These are phyloP conservation scores for Atlantisia rogersi DNA, from an alignment of 2,113 vertebrate species.

Conservation along the genomic window DNA sequence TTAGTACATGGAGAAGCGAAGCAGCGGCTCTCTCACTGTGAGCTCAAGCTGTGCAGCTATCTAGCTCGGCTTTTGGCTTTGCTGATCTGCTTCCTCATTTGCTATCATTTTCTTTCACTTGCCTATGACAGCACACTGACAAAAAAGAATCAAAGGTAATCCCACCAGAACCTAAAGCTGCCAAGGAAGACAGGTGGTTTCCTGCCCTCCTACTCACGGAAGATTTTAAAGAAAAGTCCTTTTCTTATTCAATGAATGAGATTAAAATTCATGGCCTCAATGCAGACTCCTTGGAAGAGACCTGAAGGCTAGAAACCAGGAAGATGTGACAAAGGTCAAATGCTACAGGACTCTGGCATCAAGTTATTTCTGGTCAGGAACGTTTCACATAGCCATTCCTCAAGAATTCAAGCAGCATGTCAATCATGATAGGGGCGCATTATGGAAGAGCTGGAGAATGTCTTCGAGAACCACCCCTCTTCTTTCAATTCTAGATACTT, in stretches of 20 bases:
- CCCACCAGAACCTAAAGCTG: not conserved
- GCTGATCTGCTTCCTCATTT: not conserved
- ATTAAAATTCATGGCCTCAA: not conserved
- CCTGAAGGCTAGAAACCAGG: not conserved
- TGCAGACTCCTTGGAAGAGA: not conserved
- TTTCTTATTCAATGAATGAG: not conserved
- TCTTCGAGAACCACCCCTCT: not conserved
- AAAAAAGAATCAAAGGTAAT: not conserved
- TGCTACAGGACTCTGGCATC: not conserved
- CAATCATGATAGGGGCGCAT: rapidly evolving
- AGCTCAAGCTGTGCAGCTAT: not conserved
- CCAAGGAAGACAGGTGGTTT: not conserved
- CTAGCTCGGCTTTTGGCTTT: not conserved
- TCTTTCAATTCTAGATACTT: not conserved
- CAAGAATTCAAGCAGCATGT: rapidly evolving
- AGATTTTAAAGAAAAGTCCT: not conserved
- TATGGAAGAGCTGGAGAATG: not conserved
- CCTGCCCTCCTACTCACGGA: not conserved
- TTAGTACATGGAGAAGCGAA: not conserved
- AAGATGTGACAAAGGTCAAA: not conserved
- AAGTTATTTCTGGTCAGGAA: not conserved
- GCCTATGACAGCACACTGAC: not conserved
- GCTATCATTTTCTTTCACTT: not conserved
- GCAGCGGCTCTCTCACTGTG: not conserved
- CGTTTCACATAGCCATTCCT: not conserved